phyloP scores from a whole-genome alignment of 2,797 vertebrate genomes.

The Glossophaga mutica region DNA sequence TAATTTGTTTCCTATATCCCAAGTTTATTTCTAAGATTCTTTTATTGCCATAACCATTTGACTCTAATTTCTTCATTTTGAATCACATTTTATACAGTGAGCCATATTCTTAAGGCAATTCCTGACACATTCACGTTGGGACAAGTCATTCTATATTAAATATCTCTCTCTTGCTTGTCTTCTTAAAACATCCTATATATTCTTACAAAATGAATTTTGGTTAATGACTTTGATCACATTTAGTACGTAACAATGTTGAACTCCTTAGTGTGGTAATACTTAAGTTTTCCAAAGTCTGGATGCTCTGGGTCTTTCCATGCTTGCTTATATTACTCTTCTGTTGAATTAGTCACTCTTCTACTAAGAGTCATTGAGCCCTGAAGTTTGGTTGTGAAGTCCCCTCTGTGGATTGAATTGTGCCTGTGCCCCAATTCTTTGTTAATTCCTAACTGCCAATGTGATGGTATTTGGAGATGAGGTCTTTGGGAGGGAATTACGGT shows the following conservation, averaged over 20 bases:
- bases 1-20: neutral
- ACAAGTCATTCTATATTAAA: neutral
- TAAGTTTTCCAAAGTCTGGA: neutral
- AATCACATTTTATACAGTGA: neutral
- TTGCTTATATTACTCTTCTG: neutral
- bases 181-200: neutral
- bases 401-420: neutral
- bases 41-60: neutral
- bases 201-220: neutral
- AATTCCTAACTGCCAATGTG: neutral
- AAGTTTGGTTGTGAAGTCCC: neutral
- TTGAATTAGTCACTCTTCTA: neutral
- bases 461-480: neutral
- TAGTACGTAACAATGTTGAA: neutral
- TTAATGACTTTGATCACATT: neutral
- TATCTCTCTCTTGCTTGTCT: neutral
- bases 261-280: neutral
- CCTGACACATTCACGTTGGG: neutral
- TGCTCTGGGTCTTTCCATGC: neutral
- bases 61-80: neutral
- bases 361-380: neutral
- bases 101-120: neutral
- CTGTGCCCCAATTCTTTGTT: neutral
- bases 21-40: neutral
- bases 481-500: neutral